Conservation (phyloP, 2,888 invertebrate species). For the Synergus laeviventris region DNA sequence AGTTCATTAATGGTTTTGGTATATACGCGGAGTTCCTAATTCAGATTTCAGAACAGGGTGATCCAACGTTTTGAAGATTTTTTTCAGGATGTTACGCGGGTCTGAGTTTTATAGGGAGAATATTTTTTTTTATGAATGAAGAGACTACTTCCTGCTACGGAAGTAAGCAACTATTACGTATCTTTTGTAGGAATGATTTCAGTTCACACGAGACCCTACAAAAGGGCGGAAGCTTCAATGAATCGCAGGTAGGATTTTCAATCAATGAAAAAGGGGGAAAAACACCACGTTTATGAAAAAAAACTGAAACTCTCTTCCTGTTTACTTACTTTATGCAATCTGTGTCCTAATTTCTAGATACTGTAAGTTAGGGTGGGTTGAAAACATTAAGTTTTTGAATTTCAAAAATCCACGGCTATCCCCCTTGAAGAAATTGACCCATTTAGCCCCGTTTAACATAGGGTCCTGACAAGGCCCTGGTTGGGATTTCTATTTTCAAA, state of each 20-base stretch:
- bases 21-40: neutral
- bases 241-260: conserved; percentile 19
- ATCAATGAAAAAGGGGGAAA: conserved; percentile 16
- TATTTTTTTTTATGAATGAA: conserved; percentile 20
- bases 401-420: too few relatives aligned
- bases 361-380: too few relatives aligned
- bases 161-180: conserved; percentile 4
- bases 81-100: neutral
- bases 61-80: neutral
- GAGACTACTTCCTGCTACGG: neutral
- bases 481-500: too few relatives aligned
- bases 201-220: conserved; percentile 4
- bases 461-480: too few relatives aligned
- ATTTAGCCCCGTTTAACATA: too few relatives aligned
- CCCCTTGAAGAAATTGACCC: too few relatives aligned
- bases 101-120: neutral
- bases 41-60: neutral
- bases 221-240: conserved; percentile 19
- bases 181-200: conserved; percentile 1
- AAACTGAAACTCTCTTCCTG: conserved; percentile 3
- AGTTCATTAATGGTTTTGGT: neutral
- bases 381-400: too few relatives aligned
- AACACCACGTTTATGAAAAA: neutral
- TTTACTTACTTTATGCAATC: neutral
- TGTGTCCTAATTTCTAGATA: neutral